Evolutionary conservation across 2,888 invertebrate genomes (phyloP), one percentile per base, ranked within the genome.

Genomic region (Tricholauxania praeusta): DNA sequence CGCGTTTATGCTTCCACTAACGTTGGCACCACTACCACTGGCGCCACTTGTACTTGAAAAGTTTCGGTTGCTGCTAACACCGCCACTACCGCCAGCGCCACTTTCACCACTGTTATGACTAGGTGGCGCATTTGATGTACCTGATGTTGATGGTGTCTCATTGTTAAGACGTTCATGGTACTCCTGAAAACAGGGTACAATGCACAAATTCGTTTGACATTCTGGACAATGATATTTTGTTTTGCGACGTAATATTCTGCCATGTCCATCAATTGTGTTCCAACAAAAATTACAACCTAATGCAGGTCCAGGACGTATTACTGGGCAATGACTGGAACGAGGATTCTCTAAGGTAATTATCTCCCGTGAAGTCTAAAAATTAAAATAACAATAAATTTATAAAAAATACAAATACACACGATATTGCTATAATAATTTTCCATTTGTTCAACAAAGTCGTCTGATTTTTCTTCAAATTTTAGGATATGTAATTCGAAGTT

Each of bases 151-250:
- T 60, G 84, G 81, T 39, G 83, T 80, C 66, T 87, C 87, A 17
- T 82, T 85, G 60, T 85, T 83, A 59, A 90, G 90, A 32, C 92
- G 89, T 82, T 94, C 93, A 83, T 94, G 94, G 84, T 93, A 94
- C 82, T 93, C 93, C 87, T 95, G 95, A 89, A 96, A 95, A 88
- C 95, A 96, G 55, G 95, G 95, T 76, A 96, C 96, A 82, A 96
- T 95, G 87, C 96, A 96, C 69, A 96, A 89, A 87, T 96, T 96
- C 75, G 94, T 94, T 87, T 94, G 93, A 86, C 96, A 96, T 86
- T 96, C 95, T 0, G 95, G 95, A 88, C 96, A 96, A 83, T 95
- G 94, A 87, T 95, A 96, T 86, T 96, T 95, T 1, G 96, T 96
- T 88, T 96, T 96, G 74, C 95, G 90, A 62, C 96, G 90, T 67